Conservation (phyloP, 2,113 vertebrate genomes). For the Dasyurus viverrinus region DNA sequence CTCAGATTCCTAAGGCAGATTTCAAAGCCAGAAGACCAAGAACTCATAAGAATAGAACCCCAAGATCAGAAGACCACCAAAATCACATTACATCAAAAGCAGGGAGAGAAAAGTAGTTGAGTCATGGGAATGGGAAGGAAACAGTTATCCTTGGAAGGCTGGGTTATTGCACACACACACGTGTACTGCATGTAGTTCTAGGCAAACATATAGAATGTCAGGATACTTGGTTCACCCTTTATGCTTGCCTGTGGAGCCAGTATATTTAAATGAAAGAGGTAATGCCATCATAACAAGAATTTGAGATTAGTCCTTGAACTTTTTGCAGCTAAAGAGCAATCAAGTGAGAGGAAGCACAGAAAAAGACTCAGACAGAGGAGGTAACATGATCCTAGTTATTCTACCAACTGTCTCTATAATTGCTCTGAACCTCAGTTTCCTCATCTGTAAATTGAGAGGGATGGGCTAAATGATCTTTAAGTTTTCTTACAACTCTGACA, state of each 20-base stretch:
- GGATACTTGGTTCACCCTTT: background rate
- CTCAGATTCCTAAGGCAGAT: no score
- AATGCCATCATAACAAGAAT: background rate
- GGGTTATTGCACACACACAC: background rate
- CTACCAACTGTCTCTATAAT: background rate
- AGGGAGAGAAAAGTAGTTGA: background rate
- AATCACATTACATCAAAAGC: background rate
- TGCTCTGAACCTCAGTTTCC: background rate
- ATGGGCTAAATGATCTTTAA: background rate
- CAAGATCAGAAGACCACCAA: no score
- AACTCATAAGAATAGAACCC: no score
- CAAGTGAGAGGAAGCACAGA: background rate
- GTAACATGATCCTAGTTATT: background rate
- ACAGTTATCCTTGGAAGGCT: background rate
- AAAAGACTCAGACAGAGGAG: background rate
- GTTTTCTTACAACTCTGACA: background rate
- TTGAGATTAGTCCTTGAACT: background rate
- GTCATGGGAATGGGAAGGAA: background rate
- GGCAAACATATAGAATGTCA: background rate
- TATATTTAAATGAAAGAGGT: background rate
- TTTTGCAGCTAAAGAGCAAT: background rate
- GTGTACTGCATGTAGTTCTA: background rate
- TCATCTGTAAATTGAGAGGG: background rate
- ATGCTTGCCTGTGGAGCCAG: background rate
- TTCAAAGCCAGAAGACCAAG: no score